These are phyloP conservation scores for Sylvia borin DNA, from an alignment of 2,797 vertebrate genomes.

Conservation along the genomic window DNA sequence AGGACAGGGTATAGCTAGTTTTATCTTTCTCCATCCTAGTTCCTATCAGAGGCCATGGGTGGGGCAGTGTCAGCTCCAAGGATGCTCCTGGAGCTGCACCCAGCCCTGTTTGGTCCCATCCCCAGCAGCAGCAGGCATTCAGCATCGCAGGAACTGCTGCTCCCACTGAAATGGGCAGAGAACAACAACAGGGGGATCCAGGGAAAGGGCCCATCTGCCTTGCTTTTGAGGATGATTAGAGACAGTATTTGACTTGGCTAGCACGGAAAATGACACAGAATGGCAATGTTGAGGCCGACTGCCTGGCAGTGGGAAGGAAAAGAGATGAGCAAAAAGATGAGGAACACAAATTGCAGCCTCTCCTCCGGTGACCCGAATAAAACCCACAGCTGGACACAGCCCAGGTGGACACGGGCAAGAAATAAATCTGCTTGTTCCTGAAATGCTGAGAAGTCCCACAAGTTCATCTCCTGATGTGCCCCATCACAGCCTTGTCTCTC, in stretches of 20 bases:
- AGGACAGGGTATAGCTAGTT: background rate
- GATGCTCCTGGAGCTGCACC: background rate
- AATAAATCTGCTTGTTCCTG: background rate
- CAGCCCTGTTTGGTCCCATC: background rate
- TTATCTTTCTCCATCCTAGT: background rate
- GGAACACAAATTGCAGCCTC: background rate
- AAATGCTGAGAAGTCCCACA: background rate
- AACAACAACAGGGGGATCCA: background rate
- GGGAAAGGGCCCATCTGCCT: conserved; percentile 3
- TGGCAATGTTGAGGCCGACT: background rate
- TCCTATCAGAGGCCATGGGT: background rate
- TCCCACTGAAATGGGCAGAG: background rate
- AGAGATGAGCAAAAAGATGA: background rate
- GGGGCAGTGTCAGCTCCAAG: background rate
- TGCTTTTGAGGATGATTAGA: background rate
- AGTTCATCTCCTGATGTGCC: background rate
- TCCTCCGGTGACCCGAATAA: background rate
- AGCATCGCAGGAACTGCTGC: background rate
- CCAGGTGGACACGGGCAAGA: background rate
- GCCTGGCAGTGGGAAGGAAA: accelerated
- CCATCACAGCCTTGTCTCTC: accelerated
- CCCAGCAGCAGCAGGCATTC: background rate
- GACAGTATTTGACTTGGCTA: background rate
- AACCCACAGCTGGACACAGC: background rate
- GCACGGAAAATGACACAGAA: background rate